These are phyloP conservation scores for Cepaea nemoralis DNA, from an alignment of 1,140 invertebrate genomes.

Conservation along the genomic window DNA sequence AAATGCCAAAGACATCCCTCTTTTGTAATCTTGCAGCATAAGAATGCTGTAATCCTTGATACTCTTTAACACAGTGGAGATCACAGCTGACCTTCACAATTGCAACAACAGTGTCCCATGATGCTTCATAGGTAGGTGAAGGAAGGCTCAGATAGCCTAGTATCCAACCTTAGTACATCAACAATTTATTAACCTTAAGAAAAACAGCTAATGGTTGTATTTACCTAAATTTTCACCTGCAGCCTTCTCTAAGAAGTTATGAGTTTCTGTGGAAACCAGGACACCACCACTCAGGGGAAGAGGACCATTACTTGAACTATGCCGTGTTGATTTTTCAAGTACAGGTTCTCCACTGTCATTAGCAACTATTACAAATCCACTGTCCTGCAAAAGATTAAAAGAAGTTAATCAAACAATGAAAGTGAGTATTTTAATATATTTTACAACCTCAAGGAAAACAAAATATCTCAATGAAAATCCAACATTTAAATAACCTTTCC, in stretches of 20 bases:
- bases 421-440: not conserved
- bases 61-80: too few relatives aligned
- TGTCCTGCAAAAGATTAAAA: slow-evolving; percentile 75
- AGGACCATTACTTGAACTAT: slow-evolving; percentile 55
- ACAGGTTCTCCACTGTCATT: slow-evolving; percentile 72
- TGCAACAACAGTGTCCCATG: too few relatives aligned
- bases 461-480: too few relatives aligned
- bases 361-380: slow-evolving; percentile 90
- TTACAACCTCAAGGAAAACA: not conserved
- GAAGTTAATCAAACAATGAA: not conserved
- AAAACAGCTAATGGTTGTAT: not conserved
- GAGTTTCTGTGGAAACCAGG: slow-evolving; percentile 85
- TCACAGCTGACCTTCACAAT: too few relatives aligned
- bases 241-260: slow-evolving; percentile 80
- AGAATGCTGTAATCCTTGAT: too few relatives aligned
- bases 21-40: too few relatives aligned
- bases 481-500: too few relatives aligned
- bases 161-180: too few relatives aligned
- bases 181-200: slow-evolving; percentile 1
- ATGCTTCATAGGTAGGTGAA: too few relatives aligned
- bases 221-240: slow-evolving; percentile 84
- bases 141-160: too few relatives aligned
- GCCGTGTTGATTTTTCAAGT: slow-evolving; percentile 46
- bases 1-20: too few relatives aligned
- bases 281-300: slow-evolving; percentile 75